phyloP scores from a whole-genome alignment of 53 echinoderm and acorn worm genomes.

The Paelopatides confundens region DNA sequence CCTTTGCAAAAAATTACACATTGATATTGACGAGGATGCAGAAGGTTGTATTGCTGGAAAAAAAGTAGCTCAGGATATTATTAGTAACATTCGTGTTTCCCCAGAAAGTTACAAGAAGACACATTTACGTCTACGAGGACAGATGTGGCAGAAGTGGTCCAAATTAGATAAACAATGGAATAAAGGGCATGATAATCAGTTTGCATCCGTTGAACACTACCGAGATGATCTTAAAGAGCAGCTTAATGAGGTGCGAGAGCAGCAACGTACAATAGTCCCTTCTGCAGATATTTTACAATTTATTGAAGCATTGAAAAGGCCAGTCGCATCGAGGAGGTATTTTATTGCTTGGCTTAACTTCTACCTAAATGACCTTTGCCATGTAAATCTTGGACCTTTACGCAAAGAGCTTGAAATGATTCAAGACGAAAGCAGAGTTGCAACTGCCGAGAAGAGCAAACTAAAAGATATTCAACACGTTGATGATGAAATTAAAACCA shows the following conservation, averaged over 20 bases:
- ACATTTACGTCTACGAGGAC: conserved; percentile 10
- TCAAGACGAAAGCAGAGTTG: conserved; percentile 1
- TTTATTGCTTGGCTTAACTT: conserved; percentile 19
- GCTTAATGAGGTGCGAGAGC: neutral
- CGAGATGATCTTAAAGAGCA: neutral
- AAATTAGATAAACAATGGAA: conserved; percentile 21
- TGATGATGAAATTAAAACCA: neutral
- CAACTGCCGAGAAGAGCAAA: neutral
- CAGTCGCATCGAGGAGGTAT: neutral
- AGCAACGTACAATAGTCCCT: neutral
- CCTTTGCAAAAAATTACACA: neutral
- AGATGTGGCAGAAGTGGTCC: conserved; percentile 25
- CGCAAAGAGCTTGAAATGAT: neutral
- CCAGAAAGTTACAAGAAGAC: conserved; percentile 2
- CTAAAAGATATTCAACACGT: neutral
- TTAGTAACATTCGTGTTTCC: neutral
- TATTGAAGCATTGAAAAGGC: neutral
- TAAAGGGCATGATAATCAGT: neutral
- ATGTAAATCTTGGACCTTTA: neutral
- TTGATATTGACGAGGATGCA: neutral
- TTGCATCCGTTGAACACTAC: conserved; percentile 22
- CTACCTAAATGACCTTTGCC: conserved; percentile 19
- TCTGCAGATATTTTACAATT: neutral
- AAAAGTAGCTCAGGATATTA: neutral
- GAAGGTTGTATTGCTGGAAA: neutral